Evolutionary conservation across 2,888 invertebrate genomes (phyloP).

Genomic region (Dinocampus coccinellae): DNA sequence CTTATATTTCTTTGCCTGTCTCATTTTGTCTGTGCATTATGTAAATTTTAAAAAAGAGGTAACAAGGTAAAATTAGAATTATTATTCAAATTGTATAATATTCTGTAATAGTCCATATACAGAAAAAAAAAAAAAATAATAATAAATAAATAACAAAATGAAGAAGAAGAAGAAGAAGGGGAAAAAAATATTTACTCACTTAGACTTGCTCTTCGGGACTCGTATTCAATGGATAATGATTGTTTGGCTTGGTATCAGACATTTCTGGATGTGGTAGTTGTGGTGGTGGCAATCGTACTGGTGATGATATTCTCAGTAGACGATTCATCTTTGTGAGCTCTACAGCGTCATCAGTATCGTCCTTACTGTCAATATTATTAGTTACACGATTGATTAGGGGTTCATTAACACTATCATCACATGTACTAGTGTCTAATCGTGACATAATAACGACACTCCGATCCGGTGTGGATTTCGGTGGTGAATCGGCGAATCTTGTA

Average conservation of each 20-base stretch:
- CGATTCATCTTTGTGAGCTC: slow-evolving; percentile 32
- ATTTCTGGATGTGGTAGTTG: slow-evolving; percentile 45
- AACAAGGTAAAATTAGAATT: background rate
- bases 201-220: slow-evolving; percentile 53
- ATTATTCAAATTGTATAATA: background rate
- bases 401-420: slow-evolving; percentile 35
- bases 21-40: background rate
- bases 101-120: no score
- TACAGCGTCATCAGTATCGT: slow-evolving; percentile 30
- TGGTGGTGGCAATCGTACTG: slow-evolving; percentile 39
- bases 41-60: background rate
- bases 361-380: slow-evolving; percentile 49
- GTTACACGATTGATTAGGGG: slow-evolving; percentile 50
- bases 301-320: slow-evolving; percentile 43
- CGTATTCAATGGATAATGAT: slow-evolving; percentile 49
- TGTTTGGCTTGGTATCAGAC: slow-evolving; percentile 45
- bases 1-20: background rate
- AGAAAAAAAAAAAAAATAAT: no score
- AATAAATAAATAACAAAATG: no score
- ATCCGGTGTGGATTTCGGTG: slow-evolving; percentile 50
- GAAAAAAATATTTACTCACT: slow-evolving; percentile 46
- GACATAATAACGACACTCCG: slow-evolving; percentile 44
- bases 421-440: background rate
- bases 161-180: background rate
- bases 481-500: slow-evolving; percentile 49